Base-by-base conservation (phyloP, 2,797 vertebrate genomes). In the Tadarida brasiliensis region DNA sequence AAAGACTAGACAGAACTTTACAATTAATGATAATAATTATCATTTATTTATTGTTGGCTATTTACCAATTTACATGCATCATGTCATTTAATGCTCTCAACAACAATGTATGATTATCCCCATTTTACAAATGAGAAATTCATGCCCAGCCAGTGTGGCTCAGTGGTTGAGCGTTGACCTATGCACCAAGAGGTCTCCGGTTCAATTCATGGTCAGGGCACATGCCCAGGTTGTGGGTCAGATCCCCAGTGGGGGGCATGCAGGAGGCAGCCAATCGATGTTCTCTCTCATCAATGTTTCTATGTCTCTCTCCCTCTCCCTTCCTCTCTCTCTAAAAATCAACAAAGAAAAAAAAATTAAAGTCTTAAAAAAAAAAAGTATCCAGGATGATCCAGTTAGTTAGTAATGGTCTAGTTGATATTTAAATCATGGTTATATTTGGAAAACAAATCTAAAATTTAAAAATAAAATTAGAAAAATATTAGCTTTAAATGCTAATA, bases 381-480 rank as follows among this genome's bases (percentile, higher is more conserved):
- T 88, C 35, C 7, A 85, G 33, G 30, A 67, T 87, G 44, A 65
- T 11, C 26, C 0, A 24, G 9, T 67, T 47, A 16, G 5, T 51
- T 39, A 24, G 7, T 57, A 67, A 78, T 16, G 33, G 17, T 3
- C 12, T 28, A 61, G 51, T 5, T 44, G 39, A 87, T 88, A 57
- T 90, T 92, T 81, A 80, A 67, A 90, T 87, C 22, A 92, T 33
- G 3, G 4, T 68, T 22, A 78, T 88, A 68, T 63, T 81, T 92
- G 35, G 24, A 61, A 90, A 86, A 56, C 7, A 73, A 90, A 14
- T 65, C 19, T 88, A 92, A 90, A 11, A 44, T 92, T 63, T 83
- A 93, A 97, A 95, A 65, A 22, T 83, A 76, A 67, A 12, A 73
- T 73, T 90, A 49, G 24, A 71, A 92, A 87, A 84, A 88, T 4